Evolutionary conservation across 64 coral and sea anemone species (phyloP), one percentile per base, ranked within the genome.

Genomic region (Trachythela sp.): DNA sequence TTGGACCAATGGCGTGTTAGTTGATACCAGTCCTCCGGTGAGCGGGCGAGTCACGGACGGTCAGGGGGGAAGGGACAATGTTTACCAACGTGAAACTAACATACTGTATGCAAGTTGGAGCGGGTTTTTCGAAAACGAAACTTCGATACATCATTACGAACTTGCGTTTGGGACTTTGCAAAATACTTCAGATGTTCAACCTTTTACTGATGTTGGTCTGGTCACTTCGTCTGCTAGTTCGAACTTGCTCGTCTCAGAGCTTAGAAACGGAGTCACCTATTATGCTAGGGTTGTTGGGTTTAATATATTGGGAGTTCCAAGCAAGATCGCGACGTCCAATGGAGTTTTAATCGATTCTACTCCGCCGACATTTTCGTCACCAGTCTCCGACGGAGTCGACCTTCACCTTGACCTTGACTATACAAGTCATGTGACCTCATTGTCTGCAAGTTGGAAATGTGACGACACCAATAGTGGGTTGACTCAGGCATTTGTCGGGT

Each of bases 251-350:
- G 89, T 95, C 5, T 76, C 87, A 30, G 89, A 95, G 72, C 77
- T 99, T 9, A 89, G 39, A 29, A 99, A 86, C 75, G 93, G 96
- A 26, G 83, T 89, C 33, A 72, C 49, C 18, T 99, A 99, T 51
- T 99, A 93, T 60, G 93, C 96, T 5, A 89, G 91, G 15, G 96
- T 99, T 11, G 91, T 95, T 54, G 96, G 93, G 24, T 90, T 86
- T 27, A 99, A 99, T 51, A 85, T 83, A 45, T 51, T 99, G 11
- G 96, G 96, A 9, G 85, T 99, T 36, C 91, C 91, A 10, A 99
- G 96, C 51, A 70, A 72, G 22, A 85, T 87, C 77, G 89, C 94
- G 22, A 90, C 93, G 36, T 99, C 96, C 10, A 80, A 87, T 84
- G 96, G 96, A 39, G 93, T 99, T 1, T 48, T 95, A 49, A 86